Base-by-base conservation (phyloP, 1,140 invertebrate genomes). In the Drosophila pseudoananassae region DNA sequence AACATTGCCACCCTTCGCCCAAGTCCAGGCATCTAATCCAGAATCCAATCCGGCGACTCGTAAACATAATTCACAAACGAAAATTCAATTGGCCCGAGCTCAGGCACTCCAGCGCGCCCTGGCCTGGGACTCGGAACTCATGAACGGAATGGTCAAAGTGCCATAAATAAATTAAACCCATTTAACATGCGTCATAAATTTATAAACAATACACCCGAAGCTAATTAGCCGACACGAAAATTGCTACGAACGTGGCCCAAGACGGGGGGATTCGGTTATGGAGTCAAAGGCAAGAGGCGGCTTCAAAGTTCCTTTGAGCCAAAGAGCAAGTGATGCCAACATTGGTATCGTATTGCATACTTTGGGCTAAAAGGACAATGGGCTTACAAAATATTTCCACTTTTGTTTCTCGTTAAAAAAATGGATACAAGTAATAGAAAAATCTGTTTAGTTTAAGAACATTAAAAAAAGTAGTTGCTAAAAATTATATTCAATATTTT, bases 111-210 rank as follows among this genome's bases (percentile, higher is more conserved):
- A 45, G 38, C 51, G 25, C 14, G 47, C n/a, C 15, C 14, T 25
- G 63, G 60, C 9, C 57, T 38, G 23, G 46, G 71, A 45, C 60
- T 66, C 68, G 57, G 72, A 36, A 59, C 63, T 31, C 58, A 46
- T 63, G 53, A 43, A 63, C 57, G 43, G 60, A 51, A 38, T 53
- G 55, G 75, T 84, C 65, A 79, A 79, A 78, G 77, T 60, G 82
- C 83, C 78, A 82, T 88, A 87, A 85, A 85, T 88, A 78, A 87
- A 85, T 85, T 85, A 88, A 85, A 87, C 82, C 83, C 82, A 87
- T 85, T 85, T 85, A 85, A 85, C 82, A 85, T 85, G 82, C 81
- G 57, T 85, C 82, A 85, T 85, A 85, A 85, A 85, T 85, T 85
- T 85, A 85, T 85, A 85, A 87, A 85, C 82, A 85, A 87, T 85